Conservation (phyloP, 1,140 invertebrate species). For the Chironomus tepperi region DNA sequence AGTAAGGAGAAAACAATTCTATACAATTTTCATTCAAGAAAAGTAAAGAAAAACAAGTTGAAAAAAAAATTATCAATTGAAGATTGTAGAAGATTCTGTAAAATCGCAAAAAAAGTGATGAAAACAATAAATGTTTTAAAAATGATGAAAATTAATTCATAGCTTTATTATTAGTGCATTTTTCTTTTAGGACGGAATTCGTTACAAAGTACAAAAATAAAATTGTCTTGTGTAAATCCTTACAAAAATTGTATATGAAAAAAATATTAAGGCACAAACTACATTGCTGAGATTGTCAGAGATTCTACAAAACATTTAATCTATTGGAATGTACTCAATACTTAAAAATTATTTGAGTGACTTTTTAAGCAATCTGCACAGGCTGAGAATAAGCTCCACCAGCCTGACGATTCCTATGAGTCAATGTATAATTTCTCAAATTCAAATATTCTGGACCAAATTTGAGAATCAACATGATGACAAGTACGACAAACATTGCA, state of each 20-base stretch:
- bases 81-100: neutral
- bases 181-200: neutral
- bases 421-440: neutral
- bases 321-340: neutral
- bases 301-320: neutral
- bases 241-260: too few species aligned
- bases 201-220: neutral
- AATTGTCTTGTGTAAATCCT: neutral
- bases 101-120: conserved; percentile 4
- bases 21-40: conserved; percentile 5
- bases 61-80: neutral
- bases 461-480: conserved; percentile 64
- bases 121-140: conserved; percentile 10
- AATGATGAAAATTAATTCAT: neutral
- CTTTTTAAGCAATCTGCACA: neutral
- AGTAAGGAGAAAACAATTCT: neutral
- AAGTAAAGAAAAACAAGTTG: neutral
- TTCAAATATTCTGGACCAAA: conserved; percentile 46
- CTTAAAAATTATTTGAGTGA: neutral
- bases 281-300: neutral
- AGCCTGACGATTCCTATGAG: neutral
- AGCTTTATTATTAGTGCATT: conserved; percentile 4
- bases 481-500: conserved; percentile 58
- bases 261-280: neutral
- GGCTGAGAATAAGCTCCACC: neutral